phyloP scores from a whole-genome alignment of 2,888 invertebrate genomes.

The Agrilus biguttatus region DNA sequence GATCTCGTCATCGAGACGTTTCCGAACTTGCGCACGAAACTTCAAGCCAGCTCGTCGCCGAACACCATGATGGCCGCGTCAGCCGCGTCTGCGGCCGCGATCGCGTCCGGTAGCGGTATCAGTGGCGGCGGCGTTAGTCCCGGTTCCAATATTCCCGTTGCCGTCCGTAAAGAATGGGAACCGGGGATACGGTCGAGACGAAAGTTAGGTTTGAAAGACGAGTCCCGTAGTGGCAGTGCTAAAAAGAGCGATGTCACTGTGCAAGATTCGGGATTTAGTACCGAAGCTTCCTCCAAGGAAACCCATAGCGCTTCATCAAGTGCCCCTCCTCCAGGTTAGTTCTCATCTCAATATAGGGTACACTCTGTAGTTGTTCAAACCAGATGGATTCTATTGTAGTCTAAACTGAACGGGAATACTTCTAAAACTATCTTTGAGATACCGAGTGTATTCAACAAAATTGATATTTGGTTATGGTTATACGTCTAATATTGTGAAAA shows the following conservation, averaged over 20 bases:
- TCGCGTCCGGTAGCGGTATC: slow-evolving; percentile 19
- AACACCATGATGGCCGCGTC: slow-evolving; percentile 28
- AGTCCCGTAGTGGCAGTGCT: slow-evolving; percentile 13
- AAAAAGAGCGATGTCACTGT: slow-evolving; percentile 44
- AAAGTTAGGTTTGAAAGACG: slow-evolving; percentile 25
- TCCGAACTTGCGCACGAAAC: slow-evolving; percentile 78
- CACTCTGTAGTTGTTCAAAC: too few species aligned
- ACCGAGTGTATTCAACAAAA: too few species aligned
- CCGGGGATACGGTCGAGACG: slow-evolving; percentile 62
- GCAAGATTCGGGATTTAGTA: slow-evolving; percentile 81
- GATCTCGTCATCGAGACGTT: slow-evolving; percentile 90
- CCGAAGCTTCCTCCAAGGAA: slow-evolving; percentile 73
- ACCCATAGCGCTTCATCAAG: slow-evolving; percentile 59
- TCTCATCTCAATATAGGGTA: too few species aligned
- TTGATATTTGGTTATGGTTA: too few species aligned
- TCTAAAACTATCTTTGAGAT: too few species aligned
- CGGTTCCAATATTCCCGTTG: slow-evolving; percentile 39
- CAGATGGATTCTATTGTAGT: too few species aligned
- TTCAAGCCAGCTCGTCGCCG: slow-evolving; percentile 47
- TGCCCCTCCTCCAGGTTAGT: slow-evolving; percentile 30
- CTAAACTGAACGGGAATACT: too few species aligned
- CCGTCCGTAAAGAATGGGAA: slow-evolving; percentile 57
- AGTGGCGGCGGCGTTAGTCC: slow-evolving; percentile 20
- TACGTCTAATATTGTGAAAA: too few species aligned
- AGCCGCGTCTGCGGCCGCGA: slow-evolving; percentile 15